Evolutionary conservation across 2,113 vertebrate species (phyloP), one percentile per base, ranked within the genome.

Genomic region (Psophia crepitans): DNA sequence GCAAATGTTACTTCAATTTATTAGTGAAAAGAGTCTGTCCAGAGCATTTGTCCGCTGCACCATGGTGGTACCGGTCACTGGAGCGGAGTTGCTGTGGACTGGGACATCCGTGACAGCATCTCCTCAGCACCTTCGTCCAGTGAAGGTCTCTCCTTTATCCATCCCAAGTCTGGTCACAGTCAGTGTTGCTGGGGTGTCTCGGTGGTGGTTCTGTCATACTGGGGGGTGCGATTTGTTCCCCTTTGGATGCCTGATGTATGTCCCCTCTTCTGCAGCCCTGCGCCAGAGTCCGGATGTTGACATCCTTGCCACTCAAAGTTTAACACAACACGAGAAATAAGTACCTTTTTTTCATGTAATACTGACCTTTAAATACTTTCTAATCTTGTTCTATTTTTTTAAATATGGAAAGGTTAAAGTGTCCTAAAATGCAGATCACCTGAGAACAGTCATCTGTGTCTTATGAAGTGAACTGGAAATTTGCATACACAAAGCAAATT

Each of bases 401-500:
- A 9, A 61, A 57, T 15, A 17, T 54, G 30, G 33, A 81, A 88
- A 95, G 84, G 68, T 95, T 86, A 58, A 90, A 58, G 44, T 90
- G 44, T 41, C 82, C 92, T 94, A 28, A 85, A 90, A 54, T 27
- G 26, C 17, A 69, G 35, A 14, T 87, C 11, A 15, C 32, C 46
- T 44, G 92, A 93, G 81, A 95, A 80, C 76, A 84, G 70, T 70
- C 83, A 76, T 86, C 69, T 70, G 77, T 63, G 89, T 71, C 63
- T 96, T 73, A 37, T 76, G 54, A 73, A 90, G 71, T 66, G 92
- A 84, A 41, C 63, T 84, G 83, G 74, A 89, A 84, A 91, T 95
- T 91, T 96, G 91, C 92, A 96, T 88, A n/a, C 66, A 58, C 91
- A 94, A 97, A 96, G 86, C 60, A 94, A 97, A 97, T 97, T 96